A percentile compares a stretch with the other conserved stretches of the same genome.
Evolutionary conservation across 2,113 vertebrate genomes (phyloP).

Genomic region (Cynopterus brachyotis): DNA sequence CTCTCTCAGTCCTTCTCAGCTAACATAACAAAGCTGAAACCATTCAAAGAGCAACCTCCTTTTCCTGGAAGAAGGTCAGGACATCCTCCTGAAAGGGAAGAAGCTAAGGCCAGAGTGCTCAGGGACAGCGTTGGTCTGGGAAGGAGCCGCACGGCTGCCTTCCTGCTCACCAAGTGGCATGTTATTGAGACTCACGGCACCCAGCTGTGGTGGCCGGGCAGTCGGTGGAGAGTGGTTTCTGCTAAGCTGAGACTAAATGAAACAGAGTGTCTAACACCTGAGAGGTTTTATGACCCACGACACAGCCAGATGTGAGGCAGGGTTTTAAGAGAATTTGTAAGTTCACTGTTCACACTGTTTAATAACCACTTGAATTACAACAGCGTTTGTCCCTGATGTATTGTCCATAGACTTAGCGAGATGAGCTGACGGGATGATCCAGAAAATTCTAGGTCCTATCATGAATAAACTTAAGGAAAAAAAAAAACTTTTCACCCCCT

Average conservation of each 20-base stretch:
- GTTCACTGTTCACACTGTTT: not conserved
- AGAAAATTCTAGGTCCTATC: not conserved
- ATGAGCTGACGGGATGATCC: not conserved
- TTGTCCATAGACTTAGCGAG: not conserved
- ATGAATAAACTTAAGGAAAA: not conserved
- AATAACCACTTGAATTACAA: constrained; percentile 11
- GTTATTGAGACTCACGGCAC: not conserved
- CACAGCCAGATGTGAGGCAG: not conserved
- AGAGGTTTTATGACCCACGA: constrained; percentile 25
- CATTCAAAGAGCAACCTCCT: not conserved
- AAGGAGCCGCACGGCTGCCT: not conserved
- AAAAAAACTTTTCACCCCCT: not conserved
- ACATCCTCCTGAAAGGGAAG: not conserved
- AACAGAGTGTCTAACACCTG: not conserved
- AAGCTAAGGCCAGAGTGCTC: not conserved
- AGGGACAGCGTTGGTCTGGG: not conserved
- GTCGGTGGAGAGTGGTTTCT: not conserved
- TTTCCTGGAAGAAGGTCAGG: not conserved
- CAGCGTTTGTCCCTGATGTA: not conserved
- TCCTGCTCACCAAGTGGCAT: not conserved
- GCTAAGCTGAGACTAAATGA: constrained; percentile 18
- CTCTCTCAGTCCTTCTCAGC: not conserved
- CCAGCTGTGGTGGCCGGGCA: not conserved
- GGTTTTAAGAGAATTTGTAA: constrained; percentile 26
- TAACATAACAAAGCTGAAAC: not conserved